These are phyloP conservation scores for Frankliniella intonsa DNA, from an alignment of 2,888 invertebrate genomes.

Conservation along the genomic window DNA sequence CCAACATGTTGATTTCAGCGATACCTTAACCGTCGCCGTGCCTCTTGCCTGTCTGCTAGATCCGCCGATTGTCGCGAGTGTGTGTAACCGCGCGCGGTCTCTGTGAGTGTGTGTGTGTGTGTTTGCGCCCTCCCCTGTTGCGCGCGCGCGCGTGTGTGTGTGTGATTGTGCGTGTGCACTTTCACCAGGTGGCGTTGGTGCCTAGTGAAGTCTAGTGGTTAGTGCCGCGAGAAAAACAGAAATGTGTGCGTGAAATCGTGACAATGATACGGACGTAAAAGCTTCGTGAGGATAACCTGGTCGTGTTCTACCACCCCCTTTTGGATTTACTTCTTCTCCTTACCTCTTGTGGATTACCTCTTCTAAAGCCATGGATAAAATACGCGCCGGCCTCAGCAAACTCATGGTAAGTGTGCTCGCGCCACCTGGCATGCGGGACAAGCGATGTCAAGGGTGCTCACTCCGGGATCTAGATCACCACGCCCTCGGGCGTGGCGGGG, in stretches of 20 bases:
- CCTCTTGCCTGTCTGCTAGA: neutral
- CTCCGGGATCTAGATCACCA: too few species aligned
- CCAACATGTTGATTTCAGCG: neutral
- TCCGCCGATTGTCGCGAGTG: neutral
- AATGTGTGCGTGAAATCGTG: too few species aligned
- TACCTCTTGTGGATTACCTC: neutral
- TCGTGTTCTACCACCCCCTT: neutral
- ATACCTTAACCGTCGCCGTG: neutral
- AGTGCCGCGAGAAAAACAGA: too few species aligned
- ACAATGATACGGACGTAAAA: neutral
- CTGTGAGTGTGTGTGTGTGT: neutral
- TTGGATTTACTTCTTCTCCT: neutral
- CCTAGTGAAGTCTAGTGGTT: too few species aligned
- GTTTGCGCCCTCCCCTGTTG: neutral
- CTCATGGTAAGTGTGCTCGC: neutral
- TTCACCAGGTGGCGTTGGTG: too few species aligned
- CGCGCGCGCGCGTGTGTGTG: too few species aligned
- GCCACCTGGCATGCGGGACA: neutral
- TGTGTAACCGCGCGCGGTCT: neutral
- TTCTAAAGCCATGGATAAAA: neutral
- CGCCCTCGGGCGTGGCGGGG: too few species aligned
- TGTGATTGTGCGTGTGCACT: too few species aligned
- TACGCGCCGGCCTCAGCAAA: slow-evolving; percentile 14
- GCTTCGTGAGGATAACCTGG: neutral
- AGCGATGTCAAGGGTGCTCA: neutral